Base-by-base conservation (phyloP, 2,888 invertebrate genomes). In the Aleiodes testaceus region DNA sequence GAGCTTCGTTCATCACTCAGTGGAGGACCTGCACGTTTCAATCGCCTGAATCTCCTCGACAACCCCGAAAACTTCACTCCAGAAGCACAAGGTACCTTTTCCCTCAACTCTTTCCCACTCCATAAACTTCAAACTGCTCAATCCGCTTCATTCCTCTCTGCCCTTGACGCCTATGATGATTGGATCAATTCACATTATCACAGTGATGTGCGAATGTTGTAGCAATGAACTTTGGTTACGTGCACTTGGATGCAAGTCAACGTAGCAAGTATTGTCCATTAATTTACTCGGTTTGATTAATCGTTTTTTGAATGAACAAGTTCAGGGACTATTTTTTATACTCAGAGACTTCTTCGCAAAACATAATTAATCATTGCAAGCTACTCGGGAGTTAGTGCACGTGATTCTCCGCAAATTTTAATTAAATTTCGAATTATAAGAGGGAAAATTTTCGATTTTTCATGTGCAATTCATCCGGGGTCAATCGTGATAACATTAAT, bases 1-100 rank as follows among this genome's bases (percentile, higher is more conserved):
- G 85, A 85, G 72, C 75, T 76, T 66, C 82, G 82, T 72, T 76
- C 75, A 66, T 73, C 78, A 22, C 78, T 77, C 63, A 82, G 80
- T 52, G 79, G 78, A 30, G 78, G 78, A 49, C 71, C 65, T 4
- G 42, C 75, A 14, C 77, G 79, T 66, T 26, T 79, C 44, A 78
- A 74, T 75, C 80, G 79, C 52, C 16, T 75, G 20, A 74, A 77
- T 22, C 70, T 78, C n/a, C 61, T 68, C 16, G 81, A 82, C 47
- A 82, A 78, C 77, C 79, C 81, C n/a, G 69, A 75, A 18, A 82
- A 84, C 61, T 78, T 74, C n/a, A 53, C 72, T 49, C 30, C 75
- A 3, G 84, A 84, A 69, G 22, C 75, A 3, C 78, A 77, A 72
- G 9, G n/a, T 30, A 22, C 42, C 12, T 16, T 49, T 18, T 30